Conservation (phyloP, 2,888 invertebrate genomes). For the Loripinus fragilis region DNA sequence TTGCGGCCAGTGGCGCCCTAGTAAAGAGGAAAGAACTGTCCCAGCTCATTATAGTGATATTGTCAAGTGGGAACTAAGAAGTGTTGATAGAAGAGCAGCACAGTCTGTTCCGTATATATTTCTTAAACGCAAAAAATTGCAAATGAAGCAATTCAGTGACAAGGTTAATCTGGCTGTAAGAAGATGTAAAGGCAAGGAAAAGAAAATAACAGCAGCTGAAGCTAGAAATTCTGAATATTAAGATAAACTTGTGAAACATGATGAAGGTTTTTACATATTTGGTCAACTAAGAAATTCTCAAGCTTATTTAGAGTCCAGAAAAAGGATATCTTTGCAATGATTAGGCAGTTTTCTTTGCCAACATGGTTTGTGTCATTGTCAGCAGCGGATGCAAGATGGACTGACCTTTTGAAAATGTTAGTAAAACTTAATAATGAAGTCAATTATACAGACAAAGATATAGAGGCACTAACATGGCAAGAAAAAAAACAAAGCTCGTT, state of each 20-base stretch:
- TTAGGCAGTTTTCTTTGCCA: slow-evolving; percentile 49
- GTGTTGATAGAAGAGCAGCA: slow-evolving; percentile 32
- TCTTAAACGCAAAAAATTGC: slow-evolving; percentile 39
- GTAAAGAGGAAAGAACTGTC: slow-evolving; percentile 33
- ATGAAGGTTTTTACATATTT: slow-evolving; percentile 77
- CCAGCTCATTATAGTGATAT: slow-evolving; percentile 31
- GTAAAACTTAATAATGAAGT: neutral
- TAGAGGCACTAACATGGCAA: neutral
- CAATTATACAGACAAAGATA: neutral
- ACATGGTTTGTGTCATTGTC: slow-evolving; percentile 61
- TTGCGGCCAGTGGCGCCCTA: slow-evolving; percentile 51
- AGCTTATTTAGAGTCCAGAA: slow-evolving; percentile 44
- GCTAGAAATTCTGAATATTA: slow-evolving; percentile 19
- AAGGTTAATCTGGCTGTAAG: slow-evolving; percentile 52
- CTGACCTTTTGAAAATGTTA: slow-evolving; percentile 20
- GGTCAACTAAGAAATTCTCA: slow-evolving; percentile 44
- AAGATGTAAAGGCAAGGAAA: slow-evolving; percentile 34
- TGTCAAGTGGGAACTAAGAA: slow-evolving; percentile 33
- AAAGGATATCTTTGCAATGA: neutral
- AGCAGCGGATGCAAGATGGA: slow-evolving; percentile 55
- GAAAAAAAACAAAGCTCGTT: neutral
- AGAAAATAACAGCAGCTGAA: slow-evolving; percentile 39
- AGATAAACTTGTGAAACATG: slow-evolving; percentile 67
- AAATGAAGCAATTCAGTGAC: slow-evolving; percentile 47
- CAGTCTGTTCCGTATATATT: slow-evolving; percentile 49